A percentile compares a stretch with the other conserved stretches of the same genome.
These are phyloP conservation scores for Zaprionus nigranus DNA, from an alignment of 1,140 invertebrate species.

Conservation along the genomic window DNA sequence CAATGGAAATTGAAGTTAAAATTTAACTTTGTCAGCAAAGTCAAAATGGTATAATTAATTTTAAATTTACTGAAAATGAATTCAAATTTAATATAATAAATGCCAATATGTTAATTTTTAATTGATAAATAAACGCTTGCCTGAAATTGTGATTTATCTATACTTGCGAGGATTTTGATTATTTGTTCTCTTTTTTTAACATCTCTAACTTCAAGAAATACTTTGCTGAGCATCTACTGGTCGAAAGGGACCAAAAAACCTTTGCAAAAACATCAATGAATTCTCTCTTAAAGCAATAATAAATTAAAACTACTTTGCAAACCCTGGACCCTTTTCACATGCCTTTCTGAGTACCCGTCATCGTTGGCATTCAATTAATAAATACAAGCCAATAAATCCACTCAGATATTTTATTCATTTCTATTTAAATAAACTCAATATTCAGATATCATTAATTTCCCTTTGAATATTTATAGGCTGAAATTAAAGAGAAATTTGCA, in stretches of 20 bases:
- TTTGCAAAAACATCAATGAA: too few relatives aligned
- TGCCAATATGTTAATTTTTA: neutral
- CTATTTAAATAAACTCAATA: constrained; percentile 12
- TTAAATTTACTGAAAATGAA: neutral
- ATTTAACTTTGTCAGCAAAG: neutral
- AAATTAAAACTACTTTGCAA: too few relatives aligned
- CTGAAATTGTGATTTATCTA: too few relatives aligned
- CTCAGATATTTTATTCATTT: neutral
- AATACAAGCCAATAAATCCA: constrained; percentile 5
- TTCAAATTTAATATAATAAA: neutral
- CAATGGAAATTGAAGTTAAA: constrained; percentile 34
- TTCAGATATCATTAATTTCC: constrained; percentile 40
- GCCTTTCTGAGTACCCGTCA: too few relatives aligned
- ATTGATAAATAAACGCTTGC: too few relatives aligned
- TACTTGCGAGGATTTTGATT: too few relatives aligned
- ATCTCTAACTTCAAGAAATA: too few relatives aligned
- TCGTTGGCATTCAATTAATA: neutral
- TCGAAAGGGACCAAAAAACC: too few relatives aligned
- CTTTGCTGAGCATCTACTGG: too few relatives aligned
- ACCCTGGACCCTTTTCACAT: too few relatives aligned
- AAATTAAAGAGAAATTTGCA: constrained; percentile 44
- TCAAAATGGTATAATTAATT: neutral
- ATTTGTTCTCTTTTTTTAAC: too few relatives aligned
- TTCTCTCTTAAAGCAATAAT: too few relatives aligned
- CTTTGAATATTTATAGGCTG: constrained; percentile 50